phyloP scores from a whole-genome alignment of 2,797 vertebrate genomes.

The Myripristis jacobus region DNA sequence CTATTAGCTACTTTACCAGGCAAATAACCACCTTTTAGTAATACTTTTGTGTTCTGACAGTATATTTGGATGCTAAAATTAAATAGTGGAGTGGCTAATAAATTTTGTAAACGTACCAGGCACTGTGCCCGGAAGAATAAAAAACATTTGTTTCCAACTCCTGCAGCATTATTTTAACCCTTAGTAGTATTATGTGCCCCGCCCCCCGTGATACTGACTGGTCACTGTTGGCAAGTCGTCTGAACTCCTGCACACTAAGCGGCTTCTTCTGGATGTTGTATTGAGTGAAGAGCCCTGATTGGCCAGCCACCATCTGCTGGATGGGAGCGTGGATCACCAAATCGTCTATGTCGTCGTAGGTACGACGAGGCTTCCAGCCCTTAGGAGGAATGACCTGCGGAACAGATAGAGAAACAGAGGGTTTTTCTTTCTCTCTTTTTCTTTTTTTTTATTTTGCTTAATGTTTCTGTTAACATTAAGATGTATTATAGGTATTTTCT shows the following conservation, averaged over 20 bases:
- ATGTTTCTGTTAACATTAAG: too few relatives aligned
- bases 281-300: constrained; percentile 95
- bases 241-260: constrained; percentile 95
- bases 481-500: too few relatives aligned
- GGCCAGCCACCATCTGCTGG: constrained; percentile 96
- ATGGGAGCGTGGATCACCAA: constrained; percentile 95
- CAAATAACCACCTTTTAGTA: background rate
- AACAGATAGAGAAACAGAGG: constrained; percentile 5
- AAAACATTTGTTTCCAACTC: background rate
- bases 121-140: background rate
- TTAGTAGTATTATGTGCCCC: background rate
- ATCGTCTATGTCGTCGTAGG: constrained; percentile 94
- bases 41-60: background rate
- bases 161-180: background rate
- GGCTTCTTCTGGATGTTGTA: constrained; percentile 98
- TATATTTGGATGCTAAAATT: too few relatives aligned
- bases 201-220: constrained; percentile 83
- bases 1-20: background rate
- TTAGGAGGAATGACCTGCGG: constrained; percentile 92
- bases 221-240: constrained; percentile 93
- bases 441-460: too few relatives aligned
- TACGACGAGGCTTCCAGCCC: constrained; percentile 94
- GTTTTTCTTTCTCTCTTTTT: too few relatives aligned
- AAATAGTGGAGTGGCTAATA: background rate
- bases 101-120: background rate